These are phyloP conservation scores for Lysandra bellargus DNA, from an alignment of 2,888 invertebrate genomes.

Conservation along the genomic window DNA sequence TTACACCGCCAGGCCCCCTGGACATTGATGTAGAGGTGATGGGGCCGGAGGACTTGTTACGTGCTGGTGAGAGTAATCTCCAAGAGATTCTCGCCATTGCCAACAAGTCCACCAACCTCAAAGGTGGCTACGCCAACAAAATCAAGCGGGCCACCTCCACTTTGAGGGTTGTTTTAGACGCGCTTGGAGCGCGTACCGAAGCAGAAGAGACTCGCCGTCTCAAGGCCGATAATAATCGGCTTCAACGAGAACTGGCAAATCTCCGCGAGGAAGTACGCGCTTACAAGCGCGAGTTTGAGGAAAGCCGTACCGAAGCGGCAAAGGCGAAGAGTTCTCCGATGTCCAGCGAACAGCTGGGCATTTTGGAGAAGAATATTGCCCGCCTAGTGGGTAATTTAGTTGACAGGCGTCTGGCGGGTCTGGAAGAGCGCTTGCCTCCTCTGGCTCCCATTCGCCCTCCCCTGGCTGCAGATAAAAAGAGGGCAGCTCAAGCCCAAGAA, in stretches of 20 bases:
- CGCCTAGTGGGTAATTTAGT: no score
- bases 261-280: conserved; percentile 10
- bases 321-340: background rate
- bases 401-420: no score
- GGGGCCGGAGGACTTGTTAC: no score
- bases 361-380: no score
- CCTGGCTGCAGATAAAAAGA: no score
- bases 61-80: no score
- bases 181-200: conserved; percentile 1
- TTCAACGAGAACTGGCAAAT: background rate
- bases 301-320: background rate
- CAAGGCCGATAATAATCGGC: background rate
- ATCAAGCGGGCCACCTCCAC: background rate
- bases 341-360: background rate
- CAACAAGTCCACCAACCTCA: background rate
- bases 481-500: no score
- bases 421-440: no score
- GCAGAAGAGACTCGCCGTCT: no score
- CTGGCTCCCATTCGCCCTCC: no score
- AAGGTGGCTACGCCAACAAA: background rate
- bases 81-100: background rate
- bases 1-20: no score
- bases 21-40: no score
- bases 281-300: background rate
- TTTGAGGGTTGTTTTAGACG: background rate